A percentile compares a stretch with the other conserved stretches of the same genome.
Evolutionary conservation across 2,797 vertebrate genomes (phyloP).

Genomic region (Poeciliopsis infans): DNA sequence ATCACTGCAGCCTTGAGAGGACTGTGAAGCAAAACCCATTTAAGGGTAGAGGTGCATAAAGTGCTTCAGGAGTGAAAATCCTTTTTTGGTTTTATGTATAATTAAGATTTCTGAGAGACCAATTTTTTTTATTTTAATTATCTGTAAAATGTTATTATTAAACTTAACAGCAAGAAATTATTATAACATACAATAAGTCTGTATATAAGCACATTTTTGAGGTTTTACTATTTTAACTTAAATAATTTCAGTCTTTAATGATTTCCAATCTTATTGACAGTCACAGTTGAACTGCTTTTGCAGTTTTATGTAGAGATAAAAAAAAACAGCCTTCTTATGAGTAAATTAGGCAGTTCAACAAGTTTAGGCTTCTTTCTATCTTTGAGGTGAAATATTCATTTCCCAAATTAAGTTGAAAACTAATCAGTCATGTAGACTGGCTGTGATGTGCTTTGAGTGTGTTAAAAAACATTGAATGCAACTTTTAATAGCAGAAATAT

Average conservation of each 20-base stretch:
- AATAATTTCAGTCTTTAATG: not conserved
- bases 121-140: not conserved
- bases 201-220: not conserved
- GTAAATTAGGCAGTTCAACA: too few species aligned
- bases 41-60: not conserved
- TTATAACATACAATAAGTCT: not conserved
- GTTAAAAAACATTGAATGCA: not conserved
- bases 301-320: too few species aligned
- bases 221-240: not conserved
- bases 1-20: not conserved
- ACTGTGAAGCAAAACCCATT: not conserved
- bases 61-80: not conserved
- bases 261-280: not conserved
- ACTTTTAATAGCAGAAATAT: not conserved
- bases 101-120: not conserved
- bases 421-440: not conserved
- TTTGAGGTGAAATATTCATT: not conserved
- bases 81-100: not conserved
- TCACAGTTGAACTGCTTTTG: too few species aligned
- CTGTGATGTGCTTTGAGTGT: not conserved
- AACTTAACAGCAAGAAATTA: not conserved
- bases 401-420: not conserved
- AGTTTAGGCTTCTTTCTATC: too few species aligned
- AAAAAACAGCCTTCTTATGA: too few species aligned
- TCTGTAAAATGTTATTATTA: not conserved